Evolutionary conservation across 2,113 vertebrate genomes (phyloP).

Genomic region (Xenopus tropicalis): UCB_Xtro_10.0 CM004444.2:16737501-16738000

Average conservation of each 20-base stretch:
- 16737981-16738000: too few species aligned
- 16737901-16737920: too few species aligned
- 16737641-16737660: conserved; percentile 76
- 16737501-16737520: too few species aligned
- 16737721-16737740: conserved; percentile 84
- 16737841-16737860: too few species aligned
- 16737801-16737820: too few species aligned
- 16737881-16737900: too few species aligned
- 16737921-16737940: too few species aligned
- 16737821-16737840: too few species aligned
- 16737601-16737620: conserved; percentile 72
- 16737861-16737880: too few species aligned
- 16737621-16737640: conserved; percentile 70
- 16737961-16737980: too few species aligned
- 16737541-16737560: neutral
- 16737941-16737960: too few species aligned
- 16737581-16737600: conserved; percentile 23
- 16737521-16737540: too few species aligned
- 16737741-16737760: conserved; percentile 90
- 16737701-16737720: conserved; percentile 63
- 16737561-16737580: neutral
- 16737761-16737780: conserved; percentile 87
- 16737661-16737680: conserved; percentile 86
- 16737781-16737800: neutral
- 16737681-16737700: conserved; percentile 69